A percentile compares a stretch with the other conserved stretches of the same genome.
Evolutionary conservation across 2,888 invertebrate species (phyloP).

Genomic region (Craniophora ligustri): DNA sequence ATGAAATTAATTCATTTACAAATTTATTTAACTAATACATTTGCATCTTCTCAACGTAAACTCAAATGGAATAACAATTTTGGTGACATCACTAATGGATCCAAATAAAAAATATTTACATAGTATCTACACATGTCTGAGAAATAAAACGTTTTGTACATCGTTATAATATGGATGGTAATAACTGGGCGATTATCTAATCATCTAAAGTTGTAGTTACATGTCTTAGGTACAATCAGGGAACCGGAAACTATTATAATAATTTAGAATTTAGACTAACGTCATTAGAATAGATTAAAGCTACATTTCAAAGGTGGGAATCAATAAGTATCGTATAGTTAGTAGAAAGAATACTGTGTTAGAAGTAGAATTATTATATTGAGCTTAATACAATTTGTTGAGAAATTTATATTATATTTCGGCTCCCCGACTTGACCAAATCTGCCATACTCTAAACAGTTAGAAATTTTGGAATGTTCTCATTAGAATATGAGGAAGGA

Average conservation of each 20-base stretch:
- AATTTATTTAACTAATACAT: slow-evolving; percentile 20
- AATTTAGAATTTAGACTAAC: slow-evolving; percentile 36
- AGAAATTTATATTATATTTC: slow-evolving; percentile 11
- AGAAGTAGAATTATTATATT: slow-evolving; percentile 21
- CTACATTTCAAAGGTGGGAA: slow-evolving; percentile 46
- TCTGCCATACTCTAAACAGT: slow-evolving; percentile 34
- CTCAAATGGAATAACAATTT: slow-evolving; percentile 53
- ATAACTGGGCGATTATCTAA: slow-evolving; percentile 29
- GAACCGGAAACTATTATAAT: slow-evolving; percentile 13
- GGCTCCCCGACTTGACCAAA: slow-evolving; percentile 43
- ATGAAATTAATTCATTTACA: slow-evolving; percentile 20
- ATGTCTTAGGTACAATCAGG: slow-evolving; percentile 21
- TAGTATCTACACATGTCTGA: slow-evolving; percentile 60
- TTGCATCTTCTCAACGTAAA: slow-evolving; percentile 33
- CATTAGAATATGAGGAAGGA: slow-evolving; percentile 49
- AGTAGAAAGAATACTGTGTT: slow-evolving; percentile 18
- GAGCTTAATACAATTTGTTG: slow-evolving; percentile 37
- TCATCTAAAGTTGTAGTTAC: slow-evolving; percentile 25
- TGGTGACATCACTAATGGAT: slow-evolving; percentile 44
- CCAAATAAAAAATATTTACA: slow-evolving; percentile 70
- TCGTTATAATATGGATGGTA: slow-evolving; percentile 36
- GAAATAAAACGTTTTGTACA: slow-evolving; percentile 46
- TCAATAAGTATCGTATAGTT: slow-evolving; percentile 20
- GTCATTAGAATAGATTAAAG: slow-evolving; percentile 42
- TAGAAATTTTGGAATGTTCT: slow-evolving; percentile 77